Base-by-base conservation (phyloP, 2,113 vertebrate species). In the Phylloscopus whistleri region DNA sequence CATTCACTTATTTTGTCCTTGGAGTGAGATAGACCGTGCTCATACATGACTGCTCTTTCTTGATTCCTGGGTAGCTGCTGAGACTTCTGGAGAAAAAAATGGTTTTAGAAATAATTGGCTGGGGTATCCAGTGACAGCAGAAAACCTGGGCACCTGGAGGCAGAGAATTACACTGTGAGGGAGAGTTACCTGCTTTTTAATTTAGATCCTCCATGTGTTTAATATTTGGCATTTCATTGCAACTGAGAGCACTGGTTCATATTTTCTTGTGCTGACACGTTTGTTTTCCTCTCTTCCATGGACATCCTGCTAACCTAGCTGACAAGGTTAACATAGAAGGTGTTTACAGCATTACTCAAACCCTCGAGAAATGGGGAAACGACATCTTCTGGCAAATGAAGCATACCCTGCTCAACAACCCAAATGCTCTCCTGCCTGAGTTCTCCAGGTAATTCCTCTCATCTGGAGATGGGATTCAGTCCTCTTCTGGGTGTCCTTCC, bases 341-440 rank as follows among this genome's bases (percentile, higher is more conserved):
- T 58, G 80, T 97, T 51, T 92, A 94, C 43, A 97, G 97, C 76
- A 93, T 98, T 52, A 97, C 97, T 60, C 95, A 96, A 66, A 93
- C 94, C 7, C 96, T 98, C n/a, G 97, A 98, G 79, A 97, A 96
- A 86, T 98, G 97, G 97, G 97, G 97, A 70, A 97, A 97, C 0
- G n/a, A 90, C 75, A 98, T 98, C 93, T 98, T 98, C 85, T 97
- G 96, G 94, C 95, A 97, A 94, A 96, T 97, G 89, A 98, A 97
- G 52, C 67, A 96, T 26, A 94, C 93, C 5, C 70, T 98, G 76
- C 81, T 98, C 92, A 97, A 95, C 90, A 95, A 97, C 39, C 97
- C 97, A 8, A 83, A 95, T 1, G 33, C 63, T 35, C 87, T 98
- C 35, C 92, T 98, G 60, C 97, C 97, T 0, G 97, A 98, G 64